These are phyloP conservation scores for Vulpes ferrilata DNA, from an alignment of 2,113 vertebrate genomes.

Conservation along the genomic window DNA sequence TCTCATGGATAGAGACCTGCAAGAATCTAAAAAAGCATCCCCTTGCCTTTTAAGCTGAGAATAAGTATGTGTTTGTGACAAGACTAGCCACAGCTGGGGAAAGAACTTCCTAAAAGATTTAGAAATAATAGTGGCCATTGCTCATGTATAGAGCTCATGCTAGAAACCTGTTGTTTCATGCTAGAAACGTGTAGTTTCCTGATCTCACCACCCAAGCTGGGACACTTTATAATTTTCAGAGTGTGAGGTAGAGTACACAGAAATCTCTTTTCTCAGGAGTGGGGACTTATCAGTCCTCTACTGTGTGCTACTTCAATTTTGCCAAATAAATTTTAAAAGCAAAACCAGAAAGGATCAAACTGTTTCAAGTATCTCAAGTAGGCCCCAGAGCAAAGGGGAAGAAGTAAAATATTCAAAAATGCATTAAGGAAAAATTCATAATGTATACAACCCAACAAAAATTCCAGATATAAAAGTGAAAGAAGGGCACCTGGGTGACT, in stretches of 20 bases:
- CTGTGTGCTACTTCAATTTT: background rate
- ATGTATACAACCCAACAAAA: constrained; percentile 18
- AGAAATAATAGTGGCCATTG: background rate
- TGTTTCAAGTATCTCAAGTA: background rate
- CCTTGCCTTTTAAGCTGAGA: background rate
- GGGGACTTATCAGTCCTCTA: background rate
- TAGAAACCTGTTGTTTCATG: no score
- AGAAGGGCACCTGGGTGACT: background rate
- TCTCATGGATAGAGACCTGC: background rate
- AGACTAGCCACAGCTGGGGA: background rate
- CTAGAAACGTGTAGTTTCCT: background rate
- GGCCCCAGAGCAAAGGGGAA: background rate
- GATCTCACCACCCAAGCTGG: background rate
- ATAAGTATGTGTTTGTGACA: background rate
- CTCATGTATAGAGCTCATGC: background rate
- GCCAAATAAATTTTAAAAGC: constrained; percentile 1
- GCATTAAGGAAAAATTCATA: constrained; percentile 15
- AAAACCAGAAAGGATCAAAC: background rate
- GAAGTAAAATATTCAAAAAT: background rate
- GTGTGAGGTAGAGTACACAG: background rate
- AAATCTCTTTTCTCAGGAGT: background rate
- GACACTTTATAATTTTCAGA: background rate
- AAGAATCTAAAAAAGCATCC: background rate
- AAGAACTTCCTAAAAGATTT: background rate
- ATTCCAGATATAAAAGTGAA: background rate